Evolutionary conservation across 2,113 vertebrate species (phyloP).

Genomic region (Poeciliopsis occidentalis): DNA sequence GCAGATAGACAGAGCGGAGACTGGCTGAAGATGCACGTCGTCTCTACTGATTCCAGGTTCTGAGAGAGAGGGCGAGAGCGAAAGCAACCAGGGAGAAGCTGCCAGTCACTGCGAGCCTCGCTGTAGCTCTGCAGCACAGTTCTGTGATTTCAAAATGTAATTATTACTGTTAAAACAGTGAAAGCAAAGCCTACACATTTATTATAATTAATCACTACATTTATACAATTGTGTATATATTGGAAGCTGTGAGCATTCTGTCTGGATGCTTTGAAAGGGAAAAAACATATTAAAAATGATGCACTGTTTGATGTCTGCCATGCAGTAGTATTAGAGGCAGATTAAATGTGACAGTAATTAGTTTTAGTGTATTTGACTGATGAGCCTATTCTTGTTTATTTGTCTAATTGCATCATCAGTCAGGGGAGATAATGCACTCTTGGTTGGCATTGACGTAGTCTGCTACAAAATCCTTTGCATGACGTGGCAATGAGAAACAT

Average conservation of each 20-base stretch:
- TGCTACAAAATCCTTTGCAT: slow-evolving; percentile 27
- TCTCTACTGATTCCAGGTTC: slow-evolving; percentile 62
- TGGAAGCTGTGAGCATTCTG: slow-evolving; percentile 8
- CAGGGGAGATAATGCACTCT: slow-evolving; percentile 60
- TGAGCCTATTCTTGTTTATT: slow-evolving; percentile 64
- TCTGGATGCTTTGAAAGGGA: slow-evolving; percentile 12
- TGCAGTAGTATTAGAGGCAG: slow-evolving; percentile 19
- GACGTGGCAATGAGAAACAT: background rate
- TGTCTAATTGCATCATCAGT: slow-evolving; percentile 70
- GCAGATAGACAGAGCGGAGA: slow-evolving; percentile 63
- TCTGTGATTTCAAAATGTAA: slow-evolving; percentile 55
- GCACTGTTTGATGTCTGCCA: slow-evolving; percentile 21
- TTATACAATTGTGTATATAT: background rate
- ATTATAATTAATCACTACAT: slow-evolving; percentile 19
- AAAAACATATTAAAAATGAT: slow-evolving; percentile 19
- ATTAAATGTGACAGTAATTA: slow-evolving; percentile 42
- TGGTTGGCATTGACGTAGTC: slow-evolving; percentile 58
- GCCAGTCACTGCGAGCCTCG: slow-evolving; percentile 53
- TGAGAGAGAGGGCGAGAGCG: slow-evolving; percentile 56
- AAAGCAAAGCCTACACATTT: slow-evolving; percentile 5
- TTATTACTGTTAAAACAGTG: slow-evolving; percentile 33
- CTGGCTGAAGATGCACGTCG: slow-evolving; percentile 59
- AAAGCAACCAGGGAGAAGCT: slow-evolving; percentile 56
- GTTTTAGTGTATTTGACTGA: slow-evolving; percentile 61
- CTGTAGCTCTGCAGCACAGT: slow-evolving; percentile 26